A percentile compares a stretch with the other conserved stretches of the same genome.
phyloP scores from a whole-genome alignment of 2,797 vertebrate genomes.

The Falco peregrinus region DNA sequence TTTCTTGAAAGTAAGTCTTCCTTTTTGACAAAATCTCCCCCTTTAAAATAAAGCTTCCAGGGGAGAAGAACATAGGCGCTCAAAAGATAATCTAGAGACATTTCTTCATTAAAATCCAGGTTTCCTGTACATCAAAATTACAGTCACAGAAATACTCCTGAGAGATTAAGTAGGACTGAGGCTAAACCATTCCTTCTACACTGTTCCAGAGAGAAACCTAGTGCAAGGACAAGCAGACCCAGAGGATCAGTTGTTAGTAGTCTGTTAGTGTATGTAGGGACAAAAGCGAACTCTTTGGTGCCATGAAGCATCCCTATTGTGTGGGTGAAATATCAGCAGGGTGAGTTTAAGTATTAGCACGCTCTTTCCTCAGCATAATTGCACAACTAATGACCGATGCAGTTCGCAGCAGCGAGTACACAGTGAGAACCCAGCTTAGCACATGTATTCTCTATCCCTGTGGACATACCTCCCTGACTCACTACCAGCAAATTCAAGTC shows the following conservation, averaged over 20 bases:
- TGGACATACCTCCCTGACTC: neutral
- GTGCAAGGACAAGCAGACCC: neutral
- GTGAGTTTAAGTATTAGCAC: neutral
- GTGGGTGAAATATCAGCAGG: neutral
- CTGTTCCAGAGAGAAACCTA: constrained; percentile 51
- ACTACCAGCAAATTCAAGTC: neutral
- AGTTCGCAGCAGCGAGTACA: neutral
- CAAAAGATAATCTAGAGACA: neutral
- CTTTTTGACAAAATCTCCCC: neutral
- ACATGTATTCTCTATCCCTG: neutral
- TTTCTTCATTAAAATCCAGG: neutral
- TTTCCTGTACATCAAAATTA: neutral
- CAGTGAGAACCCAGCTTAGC: neutral
- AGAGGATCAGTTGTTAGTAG: neutral
- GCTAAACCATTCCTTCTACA: neutral
- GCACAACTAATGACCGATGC: neutral
- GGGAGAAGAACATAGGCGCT: neutral
- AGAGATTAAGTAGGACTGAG: neutral
- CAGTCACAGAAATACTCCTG: neutral
- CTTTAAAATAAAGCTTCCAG: neutral
- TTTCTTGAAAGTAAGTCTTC: neutral
- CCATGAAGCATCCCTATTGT: neutral
- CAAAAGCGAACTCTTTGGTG: neutral
- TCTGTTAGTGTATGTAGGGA: neutral
- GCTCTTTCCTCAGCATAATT: neutral